Evolutionary conservation across 2,888 invertebrate genomes (phyloP).

Genomic region (Heliconius charithonia): DNA sequence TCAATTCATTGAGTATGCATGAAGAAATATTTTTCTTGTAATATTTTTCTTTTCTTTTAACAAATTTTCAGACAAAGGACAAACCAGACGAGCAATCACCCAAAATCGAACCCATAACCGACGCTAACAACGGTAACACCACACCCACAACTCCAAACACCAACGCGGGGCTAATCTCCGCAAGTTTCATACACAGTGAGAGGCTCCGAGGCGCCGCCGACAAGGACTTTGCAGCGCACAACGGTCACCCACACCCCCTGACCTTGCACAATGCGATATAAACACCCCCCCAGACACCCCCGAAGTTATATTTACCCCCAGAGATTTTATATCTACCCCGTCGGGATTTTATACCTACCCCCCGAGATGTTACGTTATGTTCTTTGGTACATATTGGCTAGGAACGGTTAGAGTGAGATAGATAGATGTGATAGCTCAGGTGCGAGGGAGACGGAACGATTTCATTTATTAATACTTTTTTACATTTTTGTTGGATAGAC

Average conservation of each 20-base stretch:
- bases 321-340: not conserved
- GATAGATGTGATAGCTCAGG: conserved; percentile 1
- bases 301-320: not conserved
- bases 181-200: conserved; percentile 73
- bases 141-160: conserved; percentile 4
- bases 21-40: too few species aligned
- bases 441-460: not conserved
- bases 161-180: conserved; percentile 69
- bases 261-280: conserved; percentile 78
- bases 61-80: conserved; percentile 66
- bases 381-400: conserved; percentile 14
- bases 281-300: conserved; percentile 36
- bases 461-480: not conserved
- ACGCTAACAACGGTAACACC: conserved; percentile 61
- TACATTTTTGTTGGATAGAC: not conserved
- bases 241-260: conserved; percentile 67
- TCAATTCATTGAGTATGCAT: too few species aligned
- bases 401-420: conserved; percentile 20
- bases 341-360: not conserved
- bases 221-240: conserved; percentile 77
- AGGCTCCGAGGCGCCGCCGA: conserved; percentile 55
- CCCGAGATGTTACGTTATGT: not conserved
- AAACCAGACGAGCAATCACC: conserved; percentile 58
- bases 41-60: not conserved
- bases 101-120: conserved; percentile 43